Conservation (phyloP, 2,797 vertebrate genomes). For the Smutsia gigantea region DNA sequence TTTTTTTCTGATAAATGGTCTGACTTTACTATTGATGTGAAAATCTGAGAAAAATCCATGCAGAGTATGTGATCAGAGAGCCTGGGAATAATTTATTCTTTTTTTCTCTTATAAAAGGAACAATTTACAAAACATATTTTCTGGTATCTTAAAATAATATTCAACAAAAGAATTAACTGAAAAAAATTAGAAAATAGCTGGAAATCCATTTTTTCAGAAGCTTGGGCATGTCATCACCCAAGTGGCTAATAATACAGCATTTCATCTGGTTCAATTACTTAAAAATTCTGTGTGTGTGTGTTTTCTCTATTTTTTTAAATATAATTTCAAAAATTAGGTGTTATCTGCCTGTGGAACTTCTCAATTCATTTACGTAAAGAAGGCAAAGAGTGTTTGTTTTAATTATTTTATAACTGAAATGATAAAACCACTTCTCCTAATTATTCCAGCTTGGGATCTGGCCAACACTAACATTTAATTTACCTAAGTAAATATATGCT, state of each 20-base stretch:
- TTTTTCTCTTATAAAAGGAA: neutral
- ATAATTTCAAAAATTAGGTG: conserved; percentile 42
- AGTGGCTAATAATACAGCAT: neutral
- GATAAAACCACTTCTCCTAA: neutral
- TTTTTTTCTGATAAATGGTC: neutral
- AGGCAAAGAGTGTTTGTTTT: neutral
- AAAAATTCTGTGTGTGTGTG: neutral
- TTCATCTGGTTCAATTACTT: neutral
- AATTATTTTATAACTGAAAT: conserved; percentile 25
- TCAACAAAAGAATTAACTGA: neutral
- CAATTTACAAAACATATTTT: neutral
- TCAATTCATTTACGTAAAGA: neutral
- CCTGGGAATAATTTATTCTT: neutral
- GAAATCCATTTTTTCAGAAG: neutral
- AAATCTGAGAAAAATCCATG: neutral
- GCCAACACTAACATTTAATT: conserved; percentile 12
- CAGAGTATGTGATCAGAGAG: neutral
- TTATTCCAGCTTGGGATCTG: neutral
- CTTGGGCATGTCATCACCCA: neutral
- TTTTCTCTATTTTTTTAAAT: neutral
- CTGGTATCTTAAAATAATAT: neutral
- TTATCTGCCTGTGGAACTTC: neutral
- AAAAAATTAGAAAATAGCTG: neutral
- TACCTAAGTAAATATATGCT: conserved; percentile 4
- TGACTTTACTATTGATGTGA: neutral